phyloP scores from a whole-genome alignment of 2,888 invertebrate genomes.

The Cantharis nigra region DNA sequence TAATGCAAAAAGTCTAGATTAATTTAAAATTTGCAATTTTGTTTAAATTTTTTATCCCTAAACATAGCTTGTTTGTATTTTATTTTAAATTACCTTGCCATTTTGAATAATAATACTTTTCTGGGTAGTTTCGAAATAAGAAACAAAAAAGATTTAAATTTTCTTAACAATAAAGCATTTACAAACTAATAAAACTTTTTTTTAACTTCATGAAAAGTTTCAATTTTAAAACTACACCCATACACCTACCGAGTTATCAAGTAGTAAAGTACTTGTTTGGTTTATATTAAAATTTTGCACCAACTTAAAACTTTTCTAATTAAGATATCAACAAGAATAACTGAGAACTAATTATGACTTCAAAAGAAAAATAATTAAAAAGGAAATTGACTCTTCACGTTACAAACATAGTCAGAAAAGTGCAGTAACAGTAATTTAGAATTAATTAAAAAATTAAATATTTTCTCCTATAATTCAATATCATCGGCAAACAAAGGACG shows the following conservation, averaged over 20 bases:
- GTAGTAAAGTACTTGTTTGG: neutral
- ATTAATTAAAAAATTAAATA: neutral
- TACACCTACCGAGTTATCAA: neutral
- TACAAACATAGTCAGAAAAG: neutral
- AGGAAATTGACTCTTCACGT: neutral
- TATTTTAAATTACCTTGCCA: neutral
- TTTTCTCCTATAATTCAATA: neutral
- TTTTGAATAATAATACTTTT: neutral
- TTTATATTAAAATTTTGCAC: neutral
- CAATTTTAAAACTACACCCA: neutral
- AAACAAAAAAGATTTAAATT: neutral
- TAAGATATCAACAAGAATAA: neutral
- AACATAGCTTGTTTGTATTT: neutral
- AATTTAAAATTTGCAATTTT: too few relatives aligned
- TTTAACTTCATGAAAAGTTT: neutral
- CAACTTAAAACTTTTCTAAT: neutral
- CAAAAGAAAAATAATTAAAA: neutral
- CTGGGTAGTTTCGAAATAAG: neutral
- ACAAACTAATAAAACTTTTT: neutral
- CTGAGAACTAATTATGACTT: neutral
- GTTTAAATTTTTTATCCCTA: too few relatives aligned
- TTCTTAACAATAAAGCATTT: neutral
- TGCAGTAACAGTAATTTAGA: neutral
- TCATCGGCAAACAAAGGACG: too few relatives aligned
- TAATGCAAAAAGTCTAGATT: too few relatives aligned